phyloP scores from a whole-genome alignment of 2,797 vertebrate genomes.

The Trematomus bernacchii region DNA sequence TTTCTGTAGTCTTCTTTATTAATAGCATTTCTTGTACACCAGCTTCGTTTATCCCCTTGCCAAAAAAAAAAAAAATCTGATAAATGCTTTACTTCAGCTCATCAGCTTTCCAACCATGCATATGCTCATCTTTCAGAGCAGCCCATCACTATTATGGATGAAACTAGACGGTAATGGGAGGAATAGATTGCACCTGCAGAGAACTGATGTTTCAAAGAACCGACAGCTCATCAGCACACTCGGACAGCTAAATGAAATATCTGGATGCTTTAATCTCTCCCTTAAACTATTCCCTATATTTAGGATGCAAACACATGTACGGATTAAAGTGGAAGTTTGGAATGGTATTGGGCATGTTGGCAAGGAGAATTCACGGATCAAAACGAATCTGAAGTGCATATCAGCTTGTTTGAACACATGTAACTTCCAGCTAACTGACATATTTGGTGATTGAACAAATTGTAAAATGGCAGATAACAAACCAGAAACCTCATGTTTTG shows the following conservation, averaged over 20 bases:
- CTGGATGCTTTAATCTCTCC: slow-evolving; percentile 12
- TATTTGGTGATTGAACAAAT: background rate
- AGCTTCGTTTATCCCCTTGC: background rate
- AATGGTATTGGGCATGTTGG: background rate
- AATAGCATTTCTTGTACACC: background rate
- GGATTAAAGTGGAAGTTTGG: background rate
- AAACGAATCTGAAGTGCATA: background rate
- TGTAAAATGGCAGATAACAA: background rate
- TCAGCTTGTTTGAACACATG: background rate
- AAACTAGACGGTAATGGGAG: slow-evolving; percentile 18
- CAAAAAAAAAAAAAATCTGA: slow-evolving; percentile 10
- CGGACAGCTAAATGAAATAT: slow-evolving; percentile 10
- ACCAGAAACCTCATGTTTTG: background rate
- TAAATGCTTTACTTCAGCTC: slow-evolving; percentile 11
- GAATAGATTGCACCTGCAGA: slow-evolving; percentile 25
- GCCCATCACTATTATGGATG: slow-evolving; percentile 40
- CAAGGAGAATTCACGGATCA: background rate
- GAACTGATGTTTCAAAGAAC: slow-evolving; percentile 36
- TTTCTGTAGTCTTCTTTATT: background rate
- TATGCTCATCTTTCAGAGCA: slow-evolving; percentile 20
- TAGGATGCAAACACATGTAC: slow-evolving; percentile 13
- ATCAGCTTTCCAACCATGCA: slow-evolving; percentile 31
- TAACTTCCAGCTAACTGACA: background rate
- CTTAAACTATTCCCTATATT: slow-evolving; percentile 8
- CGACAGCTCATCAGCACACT: slow-evolving; percentile 25